A percentile compares a stretch with the other conserved stretches of the same genome.
These are phyloP conservation scores for Drosophila merina DNA, from an alignment of 2,888 invertebrate genomes.

Conservation along the genomic window DNA sequence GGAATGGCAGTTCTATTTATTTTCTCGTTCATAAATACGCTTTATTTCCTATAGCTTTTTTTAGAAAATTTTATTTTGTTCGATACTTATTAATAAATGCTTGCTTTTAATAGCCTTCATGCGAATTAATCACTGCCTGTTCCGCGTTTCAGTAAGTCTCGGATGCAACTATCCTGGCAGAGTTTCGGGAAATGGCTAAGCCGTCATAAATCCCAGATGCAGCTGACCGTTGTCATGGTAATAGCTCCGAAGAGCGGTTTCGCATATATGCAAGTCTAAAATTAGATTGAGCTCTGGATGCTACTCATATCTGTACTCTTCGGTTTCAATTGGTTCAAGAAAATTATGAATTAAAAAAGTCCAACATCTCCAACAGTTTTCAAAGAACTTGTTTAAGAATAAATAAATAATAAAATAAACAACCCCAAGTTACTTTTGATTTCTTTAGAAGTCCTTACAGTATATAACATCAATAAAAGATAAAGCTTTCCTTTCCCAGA, in stretches of 20 bases:
- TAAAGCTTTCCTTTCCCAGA: neutral
- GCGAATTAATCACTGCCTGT: neutral
- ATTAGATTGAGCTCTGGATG: conserved; percentile 29
- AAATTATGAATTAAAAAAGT: too few relatives aligned
- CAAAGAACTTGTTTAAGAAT: too few relatives aligned
- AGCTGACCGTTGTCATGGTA: conserved; percentile 54
- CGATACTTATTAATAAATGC: conserved; percentile 30
- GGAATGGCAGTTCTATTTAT: conserved; percentile 36
- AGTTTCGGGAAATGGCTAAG: neutral
- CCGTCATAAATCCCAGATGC: conserved; percentile 18
- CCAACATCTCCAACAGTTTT: too few relatives aligned
- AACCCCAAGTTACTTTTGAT: too few relatives aligned
- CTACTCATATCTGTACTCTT: neutral
- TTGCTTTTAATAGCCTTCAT: neutral
- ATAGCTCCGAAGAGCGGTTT: conserved; percentile 27
- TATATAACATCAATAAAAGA: neutral
- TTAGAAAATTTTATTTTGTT: conserved; percentile 31
- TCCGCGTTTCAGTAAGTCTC: neutral
- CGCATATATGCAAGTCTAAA: conserved; percentile 29
- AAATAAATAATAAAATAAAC: too few relatives aligned
- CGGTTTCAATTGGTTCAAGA: too few relatives aligned
- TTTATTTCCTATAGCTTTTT: conserved; percentile 11
- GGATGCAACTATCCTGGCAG: neutral
- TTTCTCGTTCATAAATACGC: conserved; percentile 16
- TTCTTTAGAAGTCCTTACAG: too few relatives aligned